Conservation (phyloP, 2,888 invertebrate genomes). For the Drosophila paramelanica region DNA sequence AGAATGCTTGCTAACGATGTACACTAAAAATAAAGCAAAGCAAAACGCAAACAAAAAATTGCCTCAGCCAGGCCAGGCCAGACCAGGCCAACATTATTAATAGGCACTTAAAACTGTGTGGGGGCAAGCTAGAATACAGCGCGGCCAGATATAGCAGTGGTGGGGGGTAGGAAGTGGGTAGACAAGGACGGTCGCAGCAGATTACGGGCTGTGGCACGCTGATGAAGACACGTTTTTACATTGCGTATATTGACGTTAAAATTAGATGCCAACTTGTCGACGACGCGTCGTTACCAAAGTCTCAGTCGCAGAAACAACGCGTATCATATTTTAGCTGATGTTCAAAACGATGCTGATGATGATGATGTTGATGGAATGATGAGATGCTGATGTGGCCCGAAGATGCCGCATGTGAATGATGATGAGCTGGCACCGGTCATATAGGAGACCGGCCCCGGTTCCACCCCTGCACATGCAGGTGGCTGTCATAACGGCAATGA, state of each 20-base stretch:
- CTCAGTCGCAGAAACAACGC: slow-evolving; percentile 57
- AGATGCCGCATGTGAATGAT: slow-evolving; percentile 29
- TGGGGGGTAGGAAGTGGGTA: background rate
- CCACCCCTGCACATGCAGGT: slow-evolving; percentile 32
- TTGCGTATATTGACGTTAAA: slow-evolving; percentile 78
- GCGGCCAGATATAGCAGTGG: background rate
- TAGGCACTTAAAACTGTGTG: slow-evolving; percentile 71
- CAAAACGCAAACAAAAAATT: slow-evolving; percentile 43
- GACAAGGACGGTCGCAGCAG: slow-evolving; percentile 36
- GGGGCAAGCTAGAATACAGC: slow-evolving; percentile 32
- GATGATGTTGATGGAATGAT: slow-evolving; percentile 35
- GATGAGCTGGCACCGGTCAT: slow-evolving; percentile 24
- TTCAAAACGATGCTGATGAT: slow-evolving; percentile 47
- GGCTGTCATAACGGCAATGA: slow-evolving; percentile 66
- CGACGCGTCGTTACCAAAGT: slow-evolving; percentile 42
- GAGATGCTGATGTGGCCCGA: slow-evolving; percentile 21
- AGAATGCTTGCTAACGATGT: slow-evolving; percentile 54
- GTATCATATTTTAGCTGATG: slow-evolving; percentile 74
- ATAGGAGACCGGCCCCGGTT: background rate
- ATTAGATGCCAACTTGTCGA: slow-evolving; percentile 77
- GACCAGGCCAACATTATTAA: slow-evolving; percentile 70
- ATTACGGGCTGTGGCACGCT: slow-evolving; percentile 62
- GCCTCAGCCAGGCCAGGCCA: slow-evolving; percentile 51
- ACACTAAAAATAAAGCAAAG: slow-evolving; percentile 74
- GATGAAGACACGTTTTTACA: slow-evolving; percentile 79